phyloP scores from a whole-genome alignment of 1,140 invertebrate species.

The Drosophila repleta region DNA sequence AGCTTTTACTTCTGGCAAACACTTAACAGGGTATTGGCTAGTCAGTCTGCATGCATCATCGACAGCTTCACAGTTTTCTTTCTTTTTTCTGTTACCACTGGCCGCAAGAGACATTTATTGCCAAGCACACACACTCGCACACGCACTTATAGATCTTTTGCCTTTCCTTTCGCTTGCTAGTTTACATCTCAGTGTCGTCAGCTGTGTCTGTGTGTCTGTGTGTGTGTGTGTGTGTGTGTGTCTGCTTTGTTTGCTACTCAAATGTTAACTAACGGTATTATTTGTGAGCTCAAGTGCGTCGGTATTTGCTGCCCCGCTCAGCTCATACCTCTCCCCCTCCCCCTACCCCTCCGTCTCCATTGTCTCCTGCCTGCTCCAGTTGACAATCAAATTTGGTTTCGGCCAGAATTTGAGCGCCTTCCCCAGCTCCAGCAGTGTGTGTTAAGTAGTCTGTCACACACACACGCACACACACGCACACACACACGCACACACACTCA shows the following conservation, averaged over 20 bases:
- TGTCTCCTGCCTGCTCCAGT: conserved; percentile 17
- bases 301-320: conserved; percentile 1
- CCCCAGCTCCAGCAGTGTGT: conserved; percentile 47
- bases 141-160: conserved; percentile 13
- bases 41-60: background rate
- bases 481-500: conserved; percentile 13
- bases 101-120: conserved; percentile 78
- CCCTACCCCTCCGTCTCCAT: too few species aligned
- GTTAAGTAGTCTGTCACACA: conserved; percentile 59
- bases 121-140: conserved; percentile 35
- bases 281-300: conserved; percentile 59
- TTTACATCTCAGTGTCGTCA: conserved; percentile 3
- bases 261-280: conserved; percentile 77
- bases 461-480: conserved; percentile 28
- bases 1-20: background rate
- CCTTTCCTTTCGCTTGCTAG: conserved; percentile 17
- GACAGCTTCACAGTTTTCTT: background rate
- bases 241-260: conserved; percentile 61
- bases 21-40: background rate
- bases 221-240: conserved; percentile 14
- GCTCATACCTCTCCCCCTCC: background rate
- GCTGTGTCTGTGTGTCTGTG: conserved; percentile 23
- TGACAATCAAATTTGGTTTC: conserved; percentile 65
- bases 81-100: conserved; percentile 53
- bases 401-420: conserved; percentile 51